These are phyloP conservation scores for Spodoptera littoralis DNA, from an alignment of 2,888 invertebrate species.

Conservation along the genomic window DNA sequence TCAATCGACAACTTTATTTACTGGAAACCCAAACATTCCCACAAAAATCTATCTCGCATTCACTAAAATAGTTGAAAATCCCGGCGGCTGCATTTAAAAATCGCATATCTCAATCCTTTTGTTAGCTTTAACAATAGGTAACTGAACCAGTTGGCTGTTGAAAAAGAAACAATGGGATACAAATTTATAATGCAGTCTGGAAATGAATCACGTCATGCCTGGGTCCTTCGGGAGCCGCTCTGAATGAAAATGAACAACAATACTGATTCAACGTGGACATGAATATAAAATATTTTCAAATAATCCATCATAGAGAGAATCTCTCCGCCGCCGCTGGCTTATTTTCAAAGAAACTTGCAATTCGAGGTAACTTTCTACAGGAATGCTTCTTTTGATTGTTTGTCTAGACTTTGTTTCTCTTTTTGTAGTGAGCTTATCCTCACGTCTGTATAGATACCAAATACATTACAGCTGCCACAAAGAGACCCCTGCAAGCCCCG, in stretches of 20 bases:
- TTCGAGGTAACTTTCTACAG: constrained; percentile 33
- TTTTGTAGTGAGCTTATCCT: constrained; percentile 1
- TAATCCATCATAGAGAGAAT: constrained; percentile 52
- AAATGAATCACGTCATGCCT: constrained; percentile 83
- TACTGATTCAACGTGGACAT: constrained; percentile 68
- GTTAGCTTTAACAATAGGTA: constrained; percentile 82
- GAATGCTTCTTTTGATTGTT: constrained; percentile 26
- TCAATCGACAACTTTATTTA: constrained; percentile 23
- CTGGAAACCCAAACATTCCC: constrained; percentile 15
- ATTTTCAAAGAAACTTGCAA: constrained; percentile 38
- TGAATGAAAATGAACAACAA: constrained; percentile 85
- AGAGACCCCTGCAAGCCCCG: not conserved
- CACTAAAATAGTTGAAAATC: constrained; percentile 59
- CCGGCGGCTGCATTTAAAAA: constrained; percentile 72
- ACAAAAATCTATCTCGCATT: constrained; percentile 37
- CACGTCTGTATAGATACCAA: not conserved
- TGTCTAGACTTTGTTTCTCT: constrained; percentile 16
- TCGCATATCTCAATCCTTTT: constrained; percentile 79
- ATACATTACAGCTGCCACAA: not conserved
- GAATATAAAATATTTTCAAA: constrained; percentile 69
- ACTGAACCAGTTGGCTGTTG: constrained; percentile 79
- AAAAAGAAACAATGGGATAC: constrained; percentile 84
- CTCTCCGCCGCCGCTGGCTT: constrained; percentile 28
- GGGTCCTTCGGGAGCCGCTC: constrained; percentile 73
- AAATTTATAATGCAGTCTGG: constrained; percentile 86